These are phyloP conservation scores for Ibycter americanus DNA, from an alignment of 2,797 vertebrate genomes.

Conservation along the genomic window DNA sequence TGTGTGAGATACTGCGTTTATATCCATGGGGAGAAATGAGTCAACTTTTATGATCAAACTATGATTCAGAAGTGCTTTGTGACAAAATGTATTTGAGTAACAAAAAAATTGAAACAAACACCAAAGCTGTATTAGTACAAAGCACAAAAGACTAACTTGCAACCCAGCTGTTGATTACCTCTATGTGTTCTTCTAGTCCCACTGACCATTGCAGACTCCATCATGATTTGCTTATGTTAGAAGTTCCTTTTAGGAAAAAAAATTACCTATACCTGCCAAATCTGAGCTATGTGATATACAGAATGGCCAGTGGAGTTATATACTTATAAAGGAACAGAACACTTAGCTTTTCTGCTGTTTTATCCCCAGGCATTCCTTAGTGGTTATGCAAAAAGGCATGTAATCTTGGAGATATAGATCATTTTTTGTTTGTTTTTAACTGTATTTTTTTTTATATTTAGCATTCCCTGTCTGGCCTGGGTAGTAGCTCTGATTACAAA, in stretches of 20 bases:
- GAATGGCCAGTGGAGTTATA: neutral
- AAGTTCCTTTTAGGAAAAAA: neutral
- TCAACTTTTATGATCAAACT: neutral
- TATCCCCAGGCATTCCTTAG: neutral
- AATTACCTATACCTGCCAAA: neutral
- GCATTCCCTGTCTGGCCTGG: neutral
- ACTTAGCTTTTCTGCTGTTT: neutral
- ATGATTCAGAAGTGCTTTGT: neutral
- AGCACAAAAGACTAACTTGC: neutral
- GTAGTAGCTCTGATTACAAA: neutral
- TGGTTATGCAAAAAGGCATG: neutral
- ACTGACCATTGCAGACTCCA: neutral
- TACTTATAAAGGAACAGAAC: neutral
- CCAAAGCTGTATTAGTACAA: neutral
- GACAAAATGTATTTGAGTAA: neutral
- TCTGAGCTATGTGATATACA: fast-evolving
- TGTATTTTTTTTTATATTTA: neutral
- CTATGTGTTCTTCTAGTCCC: neutral
- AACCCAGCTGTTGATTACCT: neutral
- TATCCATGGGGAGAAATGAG: neutral
- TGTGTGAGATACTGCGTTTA: neutral
- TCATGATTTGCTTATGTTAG: neutral
- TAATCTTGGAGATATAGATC: neutral
- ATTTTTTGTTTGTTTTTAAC: neutral
- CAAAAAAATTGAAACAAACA: neutral